Percentiles rank a stretch among this genome's conserved stretches.
Conservation (phyloP, 2,113 vertebrate species). For the Zapornia atra region DNA sequence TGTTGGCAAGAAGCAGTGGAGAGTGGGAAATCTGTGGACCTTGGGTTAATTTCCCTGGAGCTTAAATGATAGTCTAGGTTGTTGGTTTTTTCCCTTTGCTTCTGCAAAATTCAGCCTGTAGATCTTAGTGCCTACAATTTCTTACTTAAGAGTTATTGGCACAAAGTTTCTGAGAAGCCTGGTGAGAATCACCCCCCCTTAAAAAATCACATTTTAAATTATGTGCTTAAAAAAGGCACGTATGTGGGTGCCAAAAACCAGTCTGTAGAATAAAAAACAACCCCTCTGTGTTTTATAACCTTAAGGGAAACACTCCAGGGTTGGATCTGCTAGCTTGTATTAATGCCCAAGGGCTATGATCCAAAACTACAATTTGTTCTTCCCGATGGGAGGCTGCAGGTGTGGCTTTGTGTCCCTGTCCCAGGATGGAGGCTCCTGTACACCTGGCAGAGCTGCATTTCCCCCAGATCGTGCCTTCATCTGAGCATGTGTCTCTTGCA, state of each 20-base stretch:
- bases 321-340: neutral
- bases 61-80: neutral
- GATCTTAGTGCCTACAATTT: neutral
- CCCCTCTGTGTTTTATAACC: neutral
- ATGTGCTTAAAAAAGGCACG: neutral
- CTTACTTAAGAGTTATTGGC: neutral
- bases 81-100: neutral
- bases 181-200: neutral
- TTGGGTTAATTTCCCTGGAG: conserved; percentile 22
- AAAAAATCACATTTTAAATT: neutral
- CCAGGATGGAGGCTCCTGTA: neutral
- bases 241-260: neutral
- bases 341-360: neutral
- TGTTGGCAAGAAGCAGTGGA: neutral
- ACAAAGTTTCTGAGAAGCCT: neutral
- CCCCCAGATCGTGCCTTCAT: neutral
- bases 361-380: neutral
- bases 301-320: neutral
- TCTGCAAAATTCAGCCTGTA: neutral
- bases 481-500: neutral
- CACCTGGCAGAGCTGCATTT: neutral
- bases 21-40: neutral
- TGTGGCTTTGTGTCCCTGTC: neutral
- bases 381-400: neutral
- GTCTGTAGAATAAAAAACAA: neutral